A percentile compares a stretch with the other conserved stretches of the same genome.
Evolutionary conservation across 2,888 invertebrate species (phyloP).

Genomic region (Furcula furcula): DNA sequence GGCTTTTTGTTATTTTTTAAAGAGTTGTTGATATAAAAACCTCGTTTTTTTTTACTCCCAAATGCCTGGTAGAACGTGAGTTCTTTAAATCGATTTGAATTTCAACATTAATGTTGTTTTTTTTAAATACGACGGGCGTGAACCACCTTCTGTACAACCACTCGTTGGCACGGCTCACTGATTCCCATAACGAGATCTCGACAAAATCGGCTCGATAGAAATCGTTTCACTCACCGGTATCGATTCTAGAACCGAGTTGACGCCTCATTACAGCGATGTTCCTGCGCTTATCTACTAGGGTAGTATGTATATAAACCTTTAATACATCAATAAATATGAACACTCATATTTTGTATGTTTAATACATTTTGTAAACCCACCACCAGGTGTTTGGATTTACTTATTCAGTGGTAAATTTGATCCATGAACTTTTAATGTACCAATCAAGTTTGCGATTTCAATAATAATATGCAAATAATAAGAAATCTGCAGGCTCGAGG

Average conservation of each 20-base stretch:
- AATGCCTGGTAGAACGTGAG: slow-evolving; percentile 1
- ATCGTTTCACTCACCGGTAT: slow-evolving; percentile 29
- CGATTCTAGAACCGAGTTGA: slow-evolving; percentile 20
- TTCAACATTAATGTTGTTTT: slow-evolving; percentile 1
- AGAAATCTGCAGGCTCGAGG: slow-evolving; percentile 24
- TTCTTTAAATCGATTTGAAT: slow-evolving; percentile 5
- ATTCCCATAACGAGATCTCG: slow-evolving; percentile 45
- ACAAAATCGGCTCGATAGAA: slow-evolving; percentile 40
- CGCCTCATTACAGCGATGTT: slow-evolving; percentile 30
- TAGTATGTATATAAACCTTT: no score
- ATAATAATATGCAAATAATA: slow-evolving; percentile 28
- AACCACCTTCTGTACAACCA: slow-evolving; percentile 25
- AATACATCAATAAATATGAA: no score
- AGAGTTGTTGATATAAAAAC: no score
- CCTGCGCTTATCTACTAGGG: slow-evolving; percentile 23
- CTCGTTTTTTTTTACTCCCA: no score
- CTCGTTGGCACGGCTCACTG: slow-evolving; percentile 35
- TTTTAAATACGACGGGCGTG: slow-evolving; percentile 4
- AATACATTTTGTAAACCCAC: no score
- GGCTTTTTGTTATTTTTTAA: no score
- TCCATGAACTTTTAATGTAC: slow-evolving; percentile 14
- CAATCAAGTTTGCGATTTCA: slow-evolving; percentile 25
- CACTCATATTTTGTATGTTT: no score
- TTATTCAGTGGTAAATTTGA: no score
- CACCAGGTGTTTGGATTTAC: no score